These are phyloP conservation scores for Metopia argyrocephala DNA, from an alignment of 2,888 invertebrate species.

Conservation along the genomic window DNA sequence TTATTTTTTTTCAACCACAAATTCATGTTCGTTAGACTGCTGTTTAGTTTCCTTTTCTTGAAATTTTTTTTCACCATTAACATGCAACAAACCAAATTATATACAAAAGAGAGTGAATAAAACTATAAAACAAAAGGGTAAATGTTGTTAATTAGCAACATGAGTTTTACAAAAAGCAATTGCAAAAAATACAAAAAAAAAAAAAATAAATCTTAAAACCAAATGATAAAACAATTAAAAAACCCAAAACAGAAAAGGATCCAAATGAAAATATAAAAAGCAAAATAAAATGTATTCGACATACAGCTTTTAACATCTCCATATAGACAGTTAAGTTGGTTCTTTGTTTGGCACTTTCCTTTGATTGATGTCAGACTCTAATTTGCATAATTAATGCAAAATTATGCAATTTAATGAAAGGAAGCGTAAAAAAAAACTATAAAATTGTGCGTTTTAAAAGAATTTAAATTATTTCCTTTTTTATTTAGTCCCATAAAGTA, in stretches of 20 bases:
- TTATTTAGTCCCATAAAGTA: too few relatives aligned
- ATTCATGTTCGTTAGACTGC: slow-evolving; percentile 10
- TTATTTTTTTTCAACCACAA: slow-evolving; percentile 18
- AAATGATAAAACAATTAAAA: neutral
- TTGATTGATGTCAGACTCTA: slow-evolving; percentile 1
- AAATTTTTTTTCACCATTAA: too few relatives aligned
- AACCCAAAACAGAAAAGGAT: neutral
- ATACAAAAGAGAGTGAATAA: too few relatives aligned
- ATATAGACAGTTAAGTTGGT: too few relatives aligned
- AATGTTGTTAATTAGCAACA: slow-evolving; percentile 45
- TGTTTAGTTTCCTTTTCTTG: neutral
- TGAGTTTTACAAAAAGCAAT: slow-evolving; percentile 27
- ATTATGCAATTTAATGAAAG: slow-evolving; percentile 2
- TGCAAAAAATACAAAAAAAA: neutral
- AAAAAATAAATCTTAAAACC: neutral
- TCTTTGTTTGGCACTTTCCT: neutral
- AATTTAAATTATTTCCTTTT: too few relatives aligned
- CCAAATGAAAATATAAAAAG: slow-evolving; percentile 8
- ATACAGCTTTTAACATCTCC: too few relatives aligned
- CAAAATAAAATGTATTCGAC: too few relatives aligned
- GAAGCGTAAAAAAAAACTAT: too few relatives aligned
- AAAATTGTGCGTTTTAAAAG: too few relatives aligned
- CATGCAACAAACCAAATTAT: too few relatives aligned
- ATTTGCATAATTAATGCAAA: slow-evolving; percentile 36
- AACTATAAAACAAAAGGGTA: slow-evolving; percentile 37